These are phyloP conservation scores for Lomographa bimaculata DNA, from an alignment of 2,888 invertebrate genomes.

Conservation along the genomic window DNA sequence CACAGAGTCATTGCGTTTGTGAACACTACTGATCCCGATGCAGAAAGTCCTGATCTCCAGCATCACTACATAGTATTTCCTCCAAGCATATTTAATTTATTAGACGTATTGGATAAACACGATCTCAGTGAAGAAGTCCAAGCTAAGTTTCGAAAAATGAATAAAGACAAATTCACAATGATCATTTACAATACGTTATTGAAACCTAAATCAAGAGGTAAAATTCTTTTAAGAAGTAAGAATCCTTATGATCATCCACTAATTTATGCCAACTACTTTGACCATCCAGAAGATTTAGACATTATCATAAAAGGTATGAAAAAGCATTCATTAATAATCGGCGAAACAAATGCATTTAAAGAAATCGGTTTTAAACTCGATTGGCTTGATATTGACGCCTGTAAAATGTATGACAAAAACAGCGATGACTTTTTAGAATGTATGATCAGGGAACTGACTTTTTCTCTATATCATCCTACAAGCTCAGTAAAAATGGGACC, in stretches of 20 bases:
- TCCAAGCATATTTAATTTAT: slow-evolving; percentile 45
- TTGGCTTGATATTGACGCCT: slow-evolving; percentile 58
- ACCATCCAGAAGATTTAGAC: slow-evolving; percentile 78
- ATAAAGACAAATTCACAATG: slow-evolving; percentile 53
- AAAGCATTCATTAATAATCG: slow-evolving; percentile 45
- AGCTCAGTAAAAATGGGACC: slow-evolving; percentile 87
- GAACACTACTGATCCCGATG: slow-evolving; percentile 54
- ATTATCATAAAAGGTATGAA: slow-evolving; percentile 47
- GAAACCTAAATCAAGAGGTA: slow-evolving; percentile 87
- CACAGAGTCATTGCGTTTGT: slow-evolving; percentile 55
- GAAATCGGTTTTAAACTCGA: slow-evolving; percentile 46
- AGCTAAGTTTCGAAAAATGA: slow-evolving; percentile 46
- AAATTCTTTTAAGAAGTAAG: slow-evolving; percentile 85
- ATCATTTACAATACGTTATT: slow-evolving; percentile 83
- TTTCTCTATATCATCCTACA: slow-evolving; percentile 87
- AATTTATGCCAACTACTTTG: slow-evolving; percentile 85
- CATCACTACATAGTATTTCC: slow-evolving; percentile 53
- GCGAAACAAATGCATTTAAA: slow-evolving; percentile 52
- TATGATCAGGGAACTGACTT: slow-evolving; percentile 51
- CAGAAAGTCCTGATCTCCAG: slow-evolving; percentile 56
- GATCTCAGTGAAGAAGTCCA: slow-evolving; percentile 46
- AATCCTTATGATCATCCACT: slow-evolving; percentile 87
- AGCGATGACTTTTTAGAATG: slow-evolving; percentile 55
- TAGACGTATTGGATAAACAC: slow-evolving; percentile 50
- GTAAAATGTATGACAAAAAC: slow-evolving; percentile 42